Evolutionary conservation across 2,113 vertebrate genomes (phyloP).

Genomic region (Corapipo altera): DNA sequence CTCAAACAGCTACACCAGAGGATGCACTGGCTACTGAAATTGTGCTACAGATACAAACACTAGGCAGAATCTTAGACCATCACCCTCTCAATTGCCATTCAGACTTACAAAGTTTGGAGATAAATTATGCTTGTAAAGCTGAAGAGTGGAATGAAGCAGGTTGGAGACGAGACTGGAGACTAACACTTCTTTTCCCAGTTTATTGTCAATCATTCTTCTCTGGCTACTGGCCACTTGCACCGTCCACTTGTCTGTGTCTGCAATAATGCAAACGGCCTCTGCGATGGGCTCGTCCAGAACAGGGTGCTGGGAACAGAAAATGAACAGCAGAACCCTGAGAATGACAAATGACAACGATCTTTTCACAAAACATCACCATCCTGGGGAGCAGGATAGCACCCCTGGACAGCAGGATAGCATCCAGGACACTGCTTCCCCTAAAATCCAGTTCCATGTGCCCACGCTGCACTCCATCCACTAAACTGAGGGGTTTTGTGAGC

Average conservation of each 20-base stretch:
- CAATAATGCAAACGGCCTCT: slow-evolving; percentile 97
- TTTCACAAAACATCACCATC: not conserved
- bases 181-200: slow-evolving; percentile 93
- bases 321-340: not conserved
- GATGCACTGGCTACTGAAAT: not conserved
- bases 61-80: not conserved
- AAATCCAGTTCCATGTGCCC: accelerated
- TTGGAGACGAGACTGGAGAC: slow-evolving; percentile 94
- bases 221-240: slow-evolving; percentile 98
- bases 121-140: slow-evolving; percentile 95
- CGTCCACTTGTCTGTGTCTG: slow-evolving; percentile 96
- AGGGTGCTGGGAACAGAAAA: slow-evolving; percentile 83
- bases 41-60: not conserved
- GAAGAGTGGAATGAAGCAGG: slow-evolving; percentile 93
- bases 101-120: slow-evolving; percentile 95
- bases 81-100: accelerated
- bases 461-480: not conserved
- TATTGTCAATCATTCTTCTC: slow-evolving; percentile 87
- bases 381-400: not conserved
- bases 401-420: not conserved
- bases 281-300: slow-evolving; percentile 97
- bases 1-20: not conserved
- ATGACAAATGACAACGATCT: accelerated
- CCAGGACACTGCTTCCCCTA: not conserved
- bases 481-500: not conserved